phyloP scores from a whole-genome alignment of 1,140 invertebrate genomes.

The Monochamus saltuarius region DNA sequence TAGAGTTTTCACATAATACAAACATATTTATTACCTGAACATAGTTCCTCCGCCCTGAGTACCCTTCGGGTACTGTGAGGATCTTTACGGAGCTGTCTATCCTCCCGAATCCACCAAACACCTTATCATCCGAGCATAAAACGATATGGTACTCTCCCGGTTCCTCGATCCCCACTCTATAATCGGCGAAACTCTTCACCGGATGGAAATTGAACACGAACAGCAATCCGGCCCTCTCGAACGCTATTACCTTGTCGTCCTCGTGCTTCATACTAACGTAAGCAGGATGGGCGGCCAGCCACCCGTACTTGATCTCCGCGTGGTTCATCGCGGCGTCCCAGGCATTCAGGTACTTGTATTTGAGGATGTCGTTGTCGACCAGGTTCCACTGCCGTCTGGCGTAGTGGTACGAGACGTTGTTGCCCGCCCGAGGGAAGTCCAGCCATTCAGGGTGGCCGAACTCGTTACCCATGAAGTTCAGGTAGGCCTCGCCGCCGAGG shows the following conservation, averaged over 20 bases:
- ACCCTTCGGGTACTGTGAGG: constrained; percentile 66
- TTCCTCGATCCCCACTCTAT: constrained; percentile 74
- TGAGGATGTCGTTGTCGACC: constrained; percentile 83
- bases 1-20: no score
- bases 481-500: constrained; percentile 94
- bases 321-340: constrained; percentile 94
- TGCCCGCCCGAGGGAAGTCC: constrained; percentile 95
- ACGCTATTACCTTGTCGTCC: constrained; percentile 93
- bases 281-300: constrained; percentile 75
- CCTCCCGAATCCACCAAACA: constrained; percentile 81
- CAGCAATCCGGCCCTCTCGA: constrained; percentile 87
- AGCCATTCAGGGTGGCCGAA: constrained; percentile 99
- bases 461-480: constrained; percentile 99
- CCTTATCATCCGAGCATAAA: constrained; percentile 76
- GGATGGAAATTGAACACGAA: constrained; percentile 98
- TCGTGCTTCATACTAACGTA: constrained; percentile 96
- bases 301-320: constrained; percentile 84
- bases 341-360: constrained; percentile 92
- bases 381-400: constrained; percentile 94
- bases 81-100: constrained; percentile 72
- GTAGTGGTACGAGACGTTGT: constrained; percentile 97
- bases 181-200: constrained; percentile 86
- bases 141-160: constrained; percentile 79
- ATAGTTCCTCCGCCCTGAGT: constrained; percentile 62
- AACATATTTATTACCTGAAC: constrained; percentile 56